Evolutionary conservation across 2,888 invertebrate genomes (phyloP), one percentile per base, ranked within the genome.

Genomic region (Marasmarcha lunaedactyla): DNA sequence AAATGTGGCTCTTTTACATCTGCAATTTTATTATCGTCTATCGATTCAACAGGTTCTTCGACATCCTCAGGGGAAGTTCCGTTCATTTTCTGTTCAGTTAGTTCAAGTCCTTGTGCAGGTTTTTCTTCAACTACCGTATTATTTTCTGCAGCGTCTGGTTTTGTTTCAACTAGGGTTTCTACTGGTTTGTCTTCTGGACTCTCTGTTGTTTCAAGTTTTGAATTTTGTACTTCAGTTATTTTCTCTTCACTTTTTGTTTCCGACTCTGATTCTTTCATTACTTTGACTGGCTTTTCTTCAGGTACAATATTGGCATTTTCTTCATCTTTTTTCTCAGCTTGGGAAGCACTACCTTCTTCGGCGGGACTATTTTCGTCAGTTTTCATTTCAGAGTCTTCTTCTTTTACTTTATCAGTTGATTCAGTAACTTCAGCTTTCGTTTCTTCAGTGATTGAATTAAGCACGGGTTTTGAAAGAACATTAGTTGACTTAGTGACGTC

Each of bases 401-500:
- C 20, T 14, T 35, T 33, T 39, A 15, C 14, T 12, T 39, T 42
- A 14, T 7, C 15, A 20, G 20, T 20, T 5, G 20, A 5, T 5
- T 20, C 20, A 12, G 39, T 35, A 37, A 51, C 52, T 42, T 76
- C 77, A 7, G 65, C 63, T 52, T 77, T 76, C 64, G 61, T 56
- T 51, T 78, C 78, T 54, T 78, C 78, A 9, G 63, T 55, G 45
- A 77, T 79, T 10, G 73, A 55, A 42, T 70, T 70, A 5, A 77
- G 57, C 47, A 76, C 46, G 1, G 77, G 71, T 50, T 78, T 79
- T 6, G 73, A 46, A 12, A 76, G 65, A 36, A 79, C 73, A 37
- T 59, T 77, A 42, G 73, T 72, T 42, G 79, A 59, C 47, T 76
- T 77, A 3, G 81, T 81, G 25, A 83, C 78, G 25, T 25, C 25